Base-by-base conservation (phyloP, 2,797 vertebrate genomes). In the Manis pentadactyla region DNA sequence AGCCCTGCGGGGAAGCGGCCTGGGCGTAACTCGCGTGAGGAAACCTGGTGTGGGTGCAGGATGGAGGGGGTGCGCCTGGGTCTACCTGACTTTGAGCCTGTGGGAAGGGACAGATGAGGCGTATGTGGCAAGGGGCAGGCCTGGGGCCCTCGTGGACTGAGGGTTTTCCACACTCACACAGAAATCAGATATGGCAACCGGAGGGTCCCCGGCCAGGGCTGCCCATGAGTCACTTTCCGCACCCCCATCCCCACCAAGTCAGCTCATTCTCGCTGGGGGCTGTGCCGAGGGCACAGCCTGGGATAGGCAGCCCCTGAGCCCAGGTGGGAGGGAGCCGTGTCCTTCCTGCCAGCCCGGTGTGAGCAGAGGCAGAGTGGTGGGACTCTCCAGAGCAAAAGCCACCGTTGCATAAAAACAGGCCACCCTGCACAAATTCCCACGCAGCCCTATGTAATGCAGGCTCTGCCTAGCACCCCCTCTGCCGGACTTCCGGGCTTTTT, bases 381-480 rank as follows among this genome's bases (percentile, higher is more conserved):
- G 46, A 18, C 31, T 18, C 27, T 10, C 55, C 31, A 5, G 37
- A 18, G 23, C 46, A 37, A 69, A 19, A 21, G 75, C 55, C 25
- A 1, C 61, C 2, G 0, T 25, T n/a, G 21, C 7, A 23, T 23
- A 39, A 23, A 34, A 78, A 21, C 5, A 2, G 73, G 66, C 34
- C 49, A 27, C 71, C 17, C 37, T 49, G 51, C 64, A 29, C 68
- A 51, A 14, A 23, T 53, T 78, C 57, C 68, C 39, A 34, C 12
- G 4, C 79, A 21, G n/a, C 23, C 19, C 46, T 34, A 1, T 0
- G 0, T 19, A 2, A 5, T 0, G 0, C 4, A 37, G 63, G 13
- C 37, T n/a, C 17, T 39, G 34, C 61, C 19, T 21, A 1, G 31
- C 46, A 18, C 25, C 6, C 34, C 37, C 8, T 7, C 9, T 0